Evolutionary conservation across 2,888 invertebrate species (phyloP).

Genomic region (Limnephilus auricula): DNA sequence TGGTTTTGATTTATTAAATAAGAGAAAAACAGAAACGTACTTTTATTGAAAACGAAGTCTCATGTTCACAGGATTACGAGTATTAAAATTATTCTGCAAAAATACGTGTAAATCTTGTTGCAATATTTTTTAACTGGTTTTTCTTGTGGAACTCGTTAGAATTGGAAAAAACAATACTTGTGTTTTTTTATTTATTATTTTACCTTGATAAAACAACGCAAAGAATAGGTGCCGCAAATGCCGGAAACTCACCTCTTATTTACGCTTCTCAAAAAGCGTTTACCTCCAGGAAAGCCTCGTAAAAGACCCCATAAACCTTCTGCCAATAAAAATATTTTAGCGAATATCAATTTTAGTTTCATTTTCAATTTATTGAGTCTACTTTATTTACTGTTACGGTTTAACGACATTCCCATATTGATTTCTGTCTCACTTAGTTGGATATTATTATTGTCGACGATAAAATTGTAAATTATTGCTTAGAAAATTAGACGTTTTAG

Average conservation of each 20-base stretch:
- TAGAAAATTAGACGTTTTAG: not conserved
- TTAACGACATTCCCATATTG: conserved; percentile 21
- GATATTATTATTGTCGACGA: not conserved
- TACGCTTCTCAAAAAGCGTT: not conserved
- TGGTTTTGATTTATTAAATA: too few relatives aligned
- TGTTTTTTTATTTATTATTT: not conserved
- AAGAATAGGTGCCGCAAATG: not conserved
- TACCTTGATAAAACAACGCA: not conserved
- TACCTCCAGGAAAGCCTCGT: not conserved
- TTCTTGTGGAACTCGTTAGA: too few relatives aligned
- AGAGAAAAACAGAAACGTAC: too few relatives aligned
- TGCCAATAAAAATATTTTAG: not conserved
- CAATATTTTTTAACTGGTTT: too few relatives aligned
- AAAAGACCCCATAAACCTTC: not conserved
- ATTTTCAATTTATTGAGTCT: not conserved
- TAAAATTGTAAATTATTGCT: not conserved
- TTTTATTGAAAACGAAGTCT: too few relatives aligned
- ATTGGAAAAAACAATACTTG: not conserved
- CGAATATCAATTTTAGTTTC: conserved; percentile 2
- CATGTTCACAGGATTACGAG: too few relatives aligned
- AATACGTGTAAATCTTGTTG: too few relatives aligned
- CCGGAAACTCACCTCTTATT: not conserved
- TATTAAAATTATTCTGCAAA: too few relatives aligned
- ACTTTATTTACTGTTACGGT: not conserved
- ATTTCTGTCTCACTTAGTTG: not conserved